Evolutionary conservation across 1,140 invertebrate genomes (phyloP).

Genomic region (Euschistus heros): DNA sequence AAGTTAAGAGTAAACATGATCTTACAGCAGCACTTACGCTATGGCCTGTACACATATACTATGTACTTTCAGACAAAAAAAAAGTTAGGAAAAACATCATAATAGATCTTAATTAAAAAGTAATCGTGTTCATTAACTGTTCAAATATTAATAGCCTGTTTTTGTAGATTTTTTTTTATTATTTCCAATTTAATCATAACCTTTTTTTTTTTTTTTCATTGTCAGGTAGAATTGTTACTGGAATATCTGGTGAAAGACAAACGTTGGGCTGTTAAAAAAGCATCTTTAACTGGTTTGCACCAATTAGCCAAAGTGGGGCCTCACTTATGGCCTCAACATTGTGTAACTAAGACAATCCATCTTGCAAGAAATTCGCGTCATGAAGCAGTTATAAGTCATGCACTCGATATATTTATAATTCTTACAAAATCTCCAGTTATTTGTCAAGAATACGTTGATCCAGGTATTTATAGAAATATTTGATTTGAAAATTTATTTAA

Average conservation of each 20-base stretch:
- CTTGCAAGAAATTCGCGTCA: constrained; percentile 38
- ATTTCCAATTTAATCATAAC: constrained; percentile 8
- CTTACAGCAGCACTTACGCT: no score
- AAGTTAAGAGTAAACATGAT: no score
- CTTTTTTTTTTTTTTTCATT: background rate
- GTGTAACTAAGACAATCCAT: constrained; percentile 51
- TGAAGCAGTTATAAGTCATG: constrained; percentile 34
- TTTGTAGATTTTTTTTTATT: constrained; percentile 26
- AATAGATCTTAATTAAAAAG: no score
- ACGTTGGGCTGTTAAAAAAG: constrained; percentile 57
- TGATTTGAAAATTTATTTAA: no score
- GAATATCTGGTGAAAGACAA: constrained; percentile 49
- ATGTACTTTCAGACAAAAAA: no score
- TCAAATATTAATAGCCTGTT: background rate
- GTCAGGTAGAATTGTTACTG: constrained; percentile 45
- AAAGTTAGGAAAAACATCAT: no score
- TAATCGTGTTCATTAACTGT: no score
- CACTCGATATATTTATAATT: constrained; percentile 41
- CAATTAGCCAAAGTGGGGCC: constrained; percentile 62
- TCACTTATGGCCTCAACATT: constrained; percentile 66
- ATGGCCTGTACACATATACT: no score
- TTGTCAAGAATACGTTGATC: constrained; percentile 40
- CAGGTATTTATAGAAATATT: constrained; percentile 28
- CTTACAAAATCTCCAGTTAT: constrained; percentile 44
- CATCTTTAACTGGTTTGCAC: constrained; percentile 61